Conservation (phyloP, 2,113 vertebrate genomes). For the Festucalex cinctus region DNA sequence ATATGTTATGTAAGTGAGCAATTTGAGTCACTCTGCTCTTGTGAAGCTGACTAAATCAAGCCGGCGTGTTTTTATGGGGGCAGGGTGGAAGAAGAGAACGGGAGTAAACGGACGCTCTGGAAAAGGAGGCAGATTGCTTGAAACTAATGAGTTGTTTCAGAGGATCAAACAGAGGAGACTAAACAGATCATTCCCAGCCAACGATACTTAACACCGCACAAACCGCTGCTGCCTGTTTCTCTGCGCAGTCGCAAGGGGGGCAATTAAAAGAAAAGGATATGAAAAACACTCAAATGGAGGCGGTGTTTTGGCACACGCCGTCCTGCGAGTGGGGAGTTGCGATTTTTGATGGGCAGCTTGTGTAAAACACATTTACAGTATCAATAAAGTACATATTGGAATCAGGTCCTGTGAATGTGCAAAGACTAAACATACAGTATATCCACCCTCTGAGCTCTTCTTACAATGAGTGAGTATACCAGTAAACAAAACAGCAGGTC, state of each 20-base stretch:
- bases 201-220: constrained; percentile 50
- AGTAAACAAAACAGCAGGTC: not conserved
- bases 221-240: constrained; percentile 36
- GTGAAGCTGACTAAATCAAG: constrained; percentile 57
- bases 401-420: constrained; percentile 49
- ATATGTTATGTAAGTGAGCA: constrained; percentile 50
- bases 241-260: constrained; percentile 58
- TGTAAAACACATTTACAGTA: constrained; percentile 70
- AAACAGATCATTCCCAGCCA: constrained; percentile 60
- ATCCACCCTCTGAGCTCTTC: not conserved
- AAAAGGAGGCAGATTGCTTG: constrained; percentile 45
- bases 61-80: constrained; percentile 24
- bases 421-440: not conserved
- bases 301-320: constrained; percentile 13
- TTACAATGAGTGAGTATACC: not conserved
- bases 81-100: constrained; percentile 24
- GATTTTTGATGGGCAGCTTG: constrained; percentile 64
- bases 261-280: constrained; percentile 61
- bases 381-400: constrained; percentile 72
- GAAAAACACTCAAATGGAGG: constrained; percentile 48
- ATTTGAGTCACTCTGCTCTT: constrained; percentile 51
- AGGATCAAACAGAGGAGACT: constrained; percentile 58
- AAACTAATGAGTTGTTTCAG: constrained; percentile 59
- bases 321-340: constrained; percentile 48
- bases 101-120: constrained; percentile 28